Conservation (phyloP, 2,888 invertebrate genomes). For the Cosmopolites sordidus region DNA sequence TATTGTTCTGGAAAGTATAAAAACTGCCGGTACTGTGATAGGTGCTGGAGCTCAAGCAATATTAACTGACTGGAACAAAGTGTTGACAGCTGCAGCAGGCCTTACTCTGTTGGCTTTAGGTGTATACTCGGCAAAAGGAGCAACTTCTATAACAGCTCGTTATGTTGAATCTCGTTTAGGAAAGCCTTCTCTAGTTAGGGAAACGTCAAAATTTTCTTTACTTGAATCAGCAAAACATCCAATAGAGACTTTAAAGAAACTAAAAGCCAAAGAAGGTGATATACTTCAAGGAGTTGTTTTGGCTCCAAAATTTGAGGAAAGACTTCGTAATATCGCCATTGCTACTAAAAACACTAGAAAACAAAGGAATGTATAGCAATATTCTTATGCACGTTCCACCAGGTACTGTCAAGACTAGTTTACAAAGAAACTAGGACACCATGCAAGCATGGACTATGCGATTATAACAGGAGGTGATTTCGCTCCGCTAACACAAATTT, state of each 20-base stretch:
- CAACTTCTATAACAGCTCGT: too few relatives aligned
- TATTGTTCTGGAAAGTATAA: slow-evolving; percentile 86
- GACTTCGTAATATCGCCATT: slow-evolving; percentile 93
- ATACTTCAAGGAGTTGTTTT: slow-evolving; percentile 87
- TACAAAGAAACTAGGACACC: slow-evolving; percentile 92
- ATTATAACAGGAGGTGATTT: slow-evolving; percentile 99
- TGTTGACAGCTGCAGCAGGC: slow-evolving; percentile 88
- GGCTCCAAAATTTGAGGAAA: slow-evolving; percentile 84
- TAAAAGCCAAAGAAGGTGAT: slow-evolving; percentile 66
- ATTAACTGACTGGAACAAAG: too few relatives aligned
- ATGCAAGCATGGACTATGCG: slow-evolving; percentile 98
- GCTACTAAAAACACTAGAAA: slow-evolving; percentile 97
- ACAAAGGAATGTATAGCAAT: slow-evolving; percentile 92
- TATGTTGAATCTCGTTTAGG: too few relatives aligned
- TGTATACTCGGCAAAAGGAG: too few relatives aligned
- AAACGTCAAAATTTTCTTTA: slow-evolving; percentile 88
- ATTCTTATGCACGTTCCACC: slow-evolving; percentile 98
- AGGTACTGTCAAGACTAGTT: slow-evolving; percentile 94
- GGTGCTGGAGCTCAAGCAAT: too few relatives aligned
- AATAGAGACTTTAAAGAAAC: slow-evolving; percentile 65
- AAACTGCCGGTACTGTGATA: slow-evolving; percentile 87
- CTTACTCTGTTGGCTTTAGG: slow-evolving; percentile 76
- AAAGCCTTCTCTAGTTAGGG: slow-evolving; percentile 89
- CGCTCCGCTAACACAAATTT: slow-evolving; percentile 96
- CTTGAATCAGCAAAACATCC: slow-evolving; percentile 87